phyloP scores from a whole-genome alignment of 1,140 invertebrate genomes.

The Papilio polytes region DNA sequence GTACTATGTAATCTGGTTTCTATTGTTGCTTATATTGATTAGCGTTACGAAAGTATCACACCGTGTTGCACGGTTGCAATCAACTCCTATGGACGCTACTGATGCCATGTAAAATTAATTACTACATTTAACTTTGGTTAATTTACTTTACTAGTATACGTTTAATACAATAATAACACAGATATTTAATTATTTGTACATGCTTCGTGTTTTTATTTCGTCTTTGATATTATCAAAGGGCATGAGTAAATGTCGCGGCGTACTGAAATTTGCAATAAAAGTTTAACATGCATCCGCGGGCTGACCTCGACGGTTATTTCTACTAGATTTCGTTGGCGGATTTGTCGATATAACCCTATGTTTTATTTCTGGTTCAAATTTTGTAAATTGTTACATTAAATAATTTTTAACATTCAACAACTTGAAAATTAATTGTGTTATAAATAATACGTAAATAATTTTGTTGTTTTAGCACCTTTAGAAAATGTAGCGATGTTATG shows the following conservation, averaged over 20 bases:
- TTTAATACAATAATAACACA: neutral
- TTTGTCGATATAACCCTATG: neutral
- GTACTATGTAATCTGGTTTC: conserved; percentile 9
- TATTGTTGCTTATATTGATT: conserved; percentile 1
- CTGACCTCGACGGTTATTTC: conserved; percentile 17
- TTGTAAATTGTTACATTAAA: too few species aligned
- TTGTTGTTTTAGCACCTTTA: neutral
- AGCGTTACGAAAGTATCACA: conserved; percentile 4
- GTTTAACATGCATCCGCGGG: conserved; percentile 6
- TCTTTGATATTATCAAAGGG: conserved; percentile 11
- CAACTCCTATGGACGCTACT: too few species aligned
- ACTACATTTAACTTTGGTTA: too few species aligned
- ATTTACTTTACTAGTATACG: too few species aligned
- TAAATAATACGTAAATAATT: too few species aligned
- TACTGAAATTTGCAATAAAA: conserved; percentile 5
- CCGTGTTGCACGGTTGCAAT: neutral
- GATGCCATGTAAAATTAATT: too few species aligned
- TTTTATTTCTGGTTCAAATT: too few species aligned
- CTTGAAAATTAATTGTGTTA: too few species aligned
- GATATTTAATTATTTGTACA: neutral
- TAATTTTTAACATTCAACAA: too few species aligned
- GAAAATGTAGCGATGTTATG: neutral
- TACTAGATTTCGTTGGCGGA: neutral
- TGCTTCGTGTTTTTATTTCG: neutral
- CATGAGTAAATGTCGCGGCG: neutral